phyloP scores from a whole-genome alignment of 1,140 invertebrate species.

The Calliopsis andreniformis region DNA sequence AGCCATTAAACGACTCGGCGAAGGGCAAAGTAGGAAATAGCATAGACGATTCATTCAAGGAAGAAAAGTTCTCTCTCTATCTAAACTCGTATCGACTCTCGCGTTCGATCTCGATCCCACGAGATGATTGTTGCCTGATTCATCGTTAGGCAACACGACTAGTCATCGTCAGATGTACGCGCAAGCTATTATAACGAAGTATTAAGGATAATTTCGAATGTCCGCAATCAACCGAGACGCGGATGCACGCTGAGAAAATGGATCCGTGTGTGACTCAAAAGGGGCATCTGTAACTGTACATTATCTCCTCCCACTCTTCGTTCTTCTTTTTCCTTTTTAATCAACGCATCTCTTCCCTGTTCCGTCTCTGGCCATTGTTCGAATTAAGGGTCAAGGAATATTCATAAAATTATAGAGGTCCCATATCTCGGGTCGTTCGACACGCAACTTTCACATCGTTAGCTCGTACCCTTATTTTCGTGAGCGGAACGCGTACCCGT shows the following conservation, averaged over 20 bases:
- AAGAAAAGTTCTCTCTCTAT: neutral
- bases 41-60: too few species aligned
- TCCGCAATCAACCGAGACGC: conserved; percentile 16
- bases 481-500: conserved; percentile 17
- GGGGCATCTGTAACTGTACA: conserved; percentile 49
- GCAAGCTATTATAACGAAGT: conserved; percentile 46
- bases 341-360: neutral
- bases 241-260: conserved; percentile 26
- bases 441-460: conserved; percentile 61
- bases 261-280: conserved; percentile 27
- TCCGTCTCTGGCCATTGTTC: conserved; percentile 34
- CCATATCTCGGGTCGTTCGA: neutral
- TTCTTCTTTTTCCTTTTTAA: neutral
- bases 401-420: conserved; percentile 42
- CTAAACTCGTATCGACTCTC: neutral
- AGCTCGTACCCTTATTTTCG: conserved; percentile 53
- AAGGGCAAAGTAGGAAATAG: too few species aligned
- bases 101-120: conserved; percentile 5
- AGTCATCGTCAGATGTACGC: conserved; percentile 19
- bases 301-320: conserved; percentile 30
- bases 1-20: too few species aligned
- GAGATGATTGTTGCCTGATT: conserved; percentile 22
- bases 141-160: conserved; percentile 41
- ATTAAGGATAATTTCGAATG: conserved; percentile 56
- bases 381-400: conserved; percentile 49